Percentiles rank a stretch among this genome's conserved stretches.
Conservation (phyloP, 2,113 vertebrate species). For the Coptodon bakossiorum region DNA sequence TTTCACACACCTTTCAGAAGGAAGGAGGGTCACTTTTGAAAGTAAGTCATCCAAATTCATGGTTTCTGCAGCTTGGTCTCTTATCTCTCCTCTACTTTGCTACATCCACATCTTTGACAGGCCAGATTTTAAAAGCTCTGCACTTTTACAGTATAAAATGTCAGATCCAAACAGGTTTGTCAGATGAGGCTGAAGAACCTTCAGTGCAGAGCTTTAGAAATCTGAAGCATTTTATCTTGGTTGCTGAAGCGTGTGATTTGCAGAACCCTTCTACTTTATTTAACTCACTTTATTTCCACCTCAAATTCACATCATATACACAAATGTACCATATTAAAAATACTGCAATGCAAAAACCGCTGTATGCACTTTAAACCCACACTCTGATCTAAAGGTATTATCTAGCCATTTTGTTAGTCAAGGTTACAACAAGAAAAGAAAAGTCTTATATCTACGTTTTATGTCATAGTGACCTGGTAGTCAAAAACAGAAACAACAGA, state of each 20-base stretch:
- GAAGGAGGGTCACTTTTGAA: conserved; percentile 78
- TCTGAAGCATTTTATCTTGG: conserved; percentile 60
- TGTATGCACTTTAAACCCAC: background rate
- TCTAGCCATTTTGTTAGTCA: conserved; percentile 25
- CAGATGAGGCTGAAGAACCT: background rate
- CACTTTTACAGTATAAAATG: conserved; percentile 31
- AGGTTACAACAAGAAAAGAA: background rate
- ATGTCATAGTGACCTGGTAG: background rate
- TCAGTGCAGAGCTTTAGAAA: conserved; percentile 69
- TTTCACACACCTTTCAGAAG: conserved; percentile 70
- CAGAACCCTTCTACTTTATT: conserved; percentile 26
- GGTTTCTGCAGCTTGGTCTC: conserved; percentile 41
- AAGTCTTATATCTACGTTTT: background rate
- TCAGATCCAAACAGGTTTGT: background rate
- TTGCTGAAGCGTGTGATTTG: conserved; percentile 50
- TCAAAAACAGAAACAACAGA: background rate
- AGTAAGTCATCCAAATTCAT: conserved; percentile 66
- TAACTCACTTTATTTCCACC: conserved; percentile 9
- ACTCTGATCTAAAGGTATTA: conserved; percentile 38
- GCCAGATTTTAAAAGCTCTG: conserved; percentile 71
- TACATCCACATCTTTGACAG: conserved; percentile 40
- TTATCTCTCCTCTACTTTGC: conserved; percentile 31
- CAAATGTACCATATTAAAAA: background rate
- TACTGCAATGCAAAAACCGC: background rate
- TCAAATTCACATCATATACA: conserved; percentile 15